Evolutionary conservation across 2,113 vertebrate genomes (phyloP), one percentile per base, ranked within the genome.

Genomic region (Motacilla alba): DNA sequence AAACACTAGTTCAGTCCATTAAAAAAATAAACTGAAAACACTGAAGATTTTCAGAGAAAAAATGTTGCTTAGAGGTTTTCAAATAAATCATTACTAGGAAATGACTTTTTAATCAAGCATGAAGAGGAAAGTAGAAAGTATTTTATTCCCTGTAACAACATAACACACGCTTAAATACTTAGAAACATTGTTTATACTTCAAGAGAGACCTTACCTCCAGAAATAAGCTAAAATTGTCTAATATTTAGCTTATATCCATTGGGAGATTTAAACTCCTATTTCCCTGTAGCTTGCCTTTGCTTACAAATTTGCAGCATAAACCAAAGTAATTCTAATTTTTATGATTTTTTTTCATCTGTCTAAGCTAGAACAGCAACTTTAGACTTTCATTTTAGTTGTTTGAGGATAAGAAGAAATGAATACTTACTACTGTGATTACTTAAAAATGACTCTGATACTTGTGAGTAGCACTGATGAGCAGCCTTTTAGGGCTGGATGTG

Each of bases 91-190:
- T 33, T 55, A 77, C 4, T 24, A 73, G 44, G 39, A 89, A 89
- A 89, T 69, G 7, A 83, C 59, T 85, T 89, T 75, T 79, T 93
- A 93, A 93, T 74, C 79, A 94, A 93, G 63, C 19, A 59, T 33
- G 19, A 67, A 35, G 15, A 95, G 8, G 19, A 85, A 77, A 85
- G 46, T 1, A 89, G 26, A n/a, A 79, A 86, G 33, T 56, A 46
- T 73, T 93, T 83, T 70, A 77, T 52, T 90, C 76, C 41, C 59
- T 75, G 10, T 30, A 69, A 93, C 43, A 49, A 67, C 10, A 39
- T 2, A 91, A 26, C 17, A 64, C 55, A 52, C 44, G 26, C 52
- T 72, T 37, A 74, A 74, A 85, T 17, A 77, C n/a, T 73, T 52
- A 77, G 19, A 83, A 93, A 89, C 41, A 69, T 7, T 69, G 39